Base-by-base conservation (phyloP, 2,113 vertebrate species). In the Emydura subglobosa region DNA sequence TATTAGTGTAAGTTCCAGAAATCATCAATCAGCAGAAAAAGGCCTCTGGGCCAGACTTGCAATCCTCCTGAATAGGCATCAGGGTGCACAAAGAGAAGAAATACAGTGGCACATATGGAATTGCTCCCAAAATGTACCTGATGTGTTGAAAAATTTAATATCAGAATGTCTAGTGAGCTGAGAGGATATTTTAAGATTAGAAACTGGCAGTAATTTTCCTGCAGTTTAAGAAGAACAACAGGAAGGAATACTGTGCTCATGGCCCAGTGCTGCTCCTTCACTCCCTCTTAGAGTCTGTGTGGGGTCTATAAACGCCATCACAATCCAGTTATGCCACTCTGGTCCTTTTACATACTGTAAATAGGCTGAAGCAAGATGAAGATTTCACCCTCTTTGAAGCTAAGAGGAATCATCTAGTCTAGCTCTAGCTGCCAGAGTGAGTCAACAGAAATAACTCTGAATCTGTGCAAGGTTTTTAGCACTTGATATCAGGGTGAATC, bases 291-390 rank as follows among this genome's bases (percentile, higher is more conserved):
- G 12, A 13, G 29, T 61, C 27, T 61, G 59, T 61, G 12, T 61
- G 59, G 59, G 27, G 29, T 31, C 29, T 61, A 27, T 61, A 61
- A 61, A 31, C 59, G 14, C 59, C 13, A 31, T 61, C 29, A 61
- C 59, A 31, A 12, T 61, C 59, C 59, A 61, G 29, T 72, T 42
- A n/a, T 22, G 21, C 34, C n/a, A 39, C 68, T 72, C n/a, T 72
- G n/a, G 27, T 7, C 59, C 74, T 79, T 61, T 84, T 21, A 5
- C 0, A 0, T 51, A 27, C n/a, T 2, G 0, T 8, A 19, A 17
- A 9, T 14, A 80, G 1, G 2, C 72, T 84, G 87, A 7, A 19
- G 42, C 27, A 29, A 31, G 9, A 0, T 1, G 6, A 7, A 51
- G 6, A 5, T 51, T 90, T 42, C 54, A 10, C 57, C 74, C 82